Conservation (phyloP, 2,888 invertebrate species). For the Silvanus unidentatus region DNA sequence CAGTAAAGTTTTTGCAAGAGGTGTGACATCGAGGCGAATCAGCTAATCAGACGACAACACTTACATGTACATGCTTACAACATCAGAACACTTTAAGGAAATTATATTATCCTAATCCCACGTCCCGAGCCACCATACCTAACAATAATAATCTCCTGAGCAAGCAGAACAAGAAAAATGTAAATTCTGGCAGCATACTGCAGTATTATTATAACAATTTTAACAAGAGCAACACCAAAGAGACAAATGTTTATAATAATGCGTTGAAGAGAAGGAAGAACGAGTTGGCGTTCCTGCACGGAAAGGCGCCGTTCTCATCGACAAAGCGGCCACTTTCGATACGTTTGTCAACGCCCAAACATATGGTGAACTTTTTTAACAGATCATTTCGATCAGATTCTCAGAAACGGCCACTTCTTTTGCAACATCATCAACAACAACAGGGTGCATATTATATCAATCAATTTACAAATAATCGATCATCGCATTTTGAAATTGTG, state of each 20-base stretch:
- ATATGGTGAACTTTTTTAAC: slow-evolving; percentile 43
- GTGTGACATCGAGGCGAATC: slow-evolving; percentile 69
- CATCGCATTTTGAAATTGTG: slow-evolving; percentile 44
- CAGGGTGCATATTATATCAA: neutral
- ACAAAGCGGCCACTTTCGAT: slow-evolving; percentile 48
- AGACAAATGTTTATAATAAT: slow-evolving; percentile 43
- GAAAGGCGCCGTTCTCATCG: slow-evolving; percentile 53
- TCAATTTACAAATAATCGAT: slow-evolving; percentile 12
- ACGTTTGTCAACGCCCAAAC: slow-evolving; percentile 44
- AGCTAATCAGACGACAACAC: slow-evolving; percentile 36
- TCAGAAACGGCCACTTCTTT: slow-evolving; percentile 44
- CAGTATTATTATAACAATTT: slow-evolving; percentile 46
- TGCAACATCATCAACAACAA: slow-evolving; percentile 26
- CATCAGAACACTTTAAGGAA: slow-evolving; percentile 32
- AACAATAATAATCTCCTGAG: slow-evolving; percentile 24
- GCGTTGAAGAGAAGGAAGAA: slow-evolving; percentile 36
- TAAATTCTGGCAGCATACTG: slow-evolving; percentile 38
- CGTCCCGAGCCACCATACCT: slow-evolving; percentile 21
- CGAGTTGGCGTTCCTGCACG: slow-evolving; percentile 36
- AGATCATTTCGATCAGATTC: slow-evolving; percentile 43
- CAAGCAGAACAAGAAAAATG: slow-evolving; percentile 35
- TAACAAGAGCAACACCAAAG: slow-evolving; percentile 37
- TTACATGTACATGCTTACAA: slow-evolving; percentile 30
- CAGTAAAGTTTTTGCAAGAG: slow-evolving; percentile 90
- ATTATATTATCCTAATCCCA: slow-evolving; percentile 38